Percentiles rank a stretch among this genome's conserved stretches.
Conservation (phyloP, 2,888 invertebrate genomes). For the Orthosia cruda region DNA sequence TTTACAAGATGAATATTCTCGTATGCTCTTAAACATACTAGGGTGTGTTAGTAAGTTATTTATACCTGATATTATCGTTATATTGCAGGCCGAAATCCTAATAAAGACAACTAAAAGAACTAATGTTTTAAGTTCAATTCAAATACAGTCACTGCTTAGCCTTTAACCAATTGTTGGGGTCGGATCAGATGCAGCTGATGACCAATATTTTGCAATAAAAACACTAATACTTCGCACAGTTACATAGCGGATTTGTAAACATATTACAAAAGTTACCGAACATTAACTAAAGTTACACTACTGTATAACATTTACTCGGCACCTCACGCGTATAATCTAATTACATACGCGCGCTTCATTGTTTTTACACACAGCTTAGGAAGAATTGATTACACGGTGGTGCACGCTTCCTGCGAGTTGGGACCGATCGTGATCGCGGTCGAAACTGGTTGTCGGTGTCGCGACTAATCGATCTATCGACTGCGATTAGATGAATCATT, state of each 20-base stretch:
- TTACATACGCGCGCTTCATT: conserved; percentile 65
- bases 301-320: conserved; percentile 31
- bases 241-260: not conserved
- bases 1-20: not conserved
- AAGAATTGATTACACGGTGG: conserved; percentile 67
- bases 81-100: too few species aligned
- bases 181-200: too few species aligned
- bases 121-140: too few species aligned
- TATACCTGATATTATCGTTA: too few species aligned
- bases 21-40: not conserved
- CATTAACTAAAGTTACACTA: conserved; percentile 32
- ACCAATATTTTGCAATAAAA: not conserved
- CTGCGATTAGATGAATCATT: conserved; percentile 23
- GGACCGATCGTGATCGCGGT: conserved; percentile 56
- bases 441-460: conserved; percentile 41
- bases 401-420: conserved; percentile 56
- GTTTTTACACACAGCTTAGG: conserved; percentile 57
- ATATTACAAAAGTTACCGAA: not conserved
- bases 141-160: too few species aligned
- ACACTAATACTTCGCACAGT: too few species aligned
- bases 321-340: conserved; percentile 69
- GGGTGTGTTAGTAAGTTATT: too few species aligned
- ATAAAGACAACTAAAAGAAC: too few species aligned
- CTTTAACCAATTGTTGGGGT: too few species aligned
- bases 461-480: conserved; percentile 51